Base-by-base conservation (phyloP, 1,140 invertebrate genomes). In the Stegodyphus dumicola region DNA sequence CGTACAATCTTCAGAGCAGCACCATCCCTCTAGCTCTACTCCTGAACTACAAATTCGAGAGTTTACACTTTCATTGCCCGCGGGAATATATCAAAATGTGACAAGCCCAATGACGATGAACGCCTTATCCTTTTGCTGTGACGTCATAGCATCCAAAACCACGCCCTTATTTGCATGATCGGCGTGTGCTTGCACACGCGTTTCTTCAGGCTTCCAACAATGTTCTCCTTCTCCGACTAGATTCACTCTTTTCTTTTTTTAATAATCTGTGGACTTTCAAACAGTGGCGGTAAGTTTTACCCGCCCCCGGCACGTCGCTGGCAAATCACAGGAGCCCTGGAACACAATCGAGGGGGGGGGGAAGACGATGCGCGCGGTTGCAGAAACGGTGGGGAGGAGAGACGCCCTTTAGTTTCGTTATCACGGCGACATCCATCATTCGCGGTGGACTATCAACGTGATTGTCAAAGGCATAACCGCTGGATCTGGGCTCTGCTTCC, bases 381-480 rank as follows among this genome's bases (percentile, higher is more conserved):
- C 49, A 52, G 66, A 17, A 17, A 65, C 33, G 15, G 15, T 11
- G 5, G 5, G 56, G 56, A 15, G 4, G 56, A 60, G 6, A 6
- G 77, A 60, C 18, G 67, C 66, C 65, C 65, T 80, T 80, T 71
- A 80, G 77, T 80, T 80, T 80, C 77, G 77, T 80, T 80, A 80
- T 80, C 77, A 53, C 18, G 7, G 54, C 33, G 52, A 60, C 77
- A 80, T 80, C 67, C 67, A 80, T 80, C 77, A 80, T 71, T 13
- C 11, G 52, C 66, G 49, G 65, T 53, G 33, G 48, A 66, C 67
- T 80, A 80, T 80, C 67, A 71, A 71, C 67, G 51, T 15, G 7
- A 13, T 71, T 60, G 67, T 71, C 49, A 60, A 49, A 67, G 65
- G 18, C 56, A 10, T 60, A 33, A 33, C 33, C 33, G 33, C 33